These are phyloP conservation scores for Amyelois transitella DNA, from an alignment of 1,140 invertebrate genomes.

Conservation along the genomic window DNA sequence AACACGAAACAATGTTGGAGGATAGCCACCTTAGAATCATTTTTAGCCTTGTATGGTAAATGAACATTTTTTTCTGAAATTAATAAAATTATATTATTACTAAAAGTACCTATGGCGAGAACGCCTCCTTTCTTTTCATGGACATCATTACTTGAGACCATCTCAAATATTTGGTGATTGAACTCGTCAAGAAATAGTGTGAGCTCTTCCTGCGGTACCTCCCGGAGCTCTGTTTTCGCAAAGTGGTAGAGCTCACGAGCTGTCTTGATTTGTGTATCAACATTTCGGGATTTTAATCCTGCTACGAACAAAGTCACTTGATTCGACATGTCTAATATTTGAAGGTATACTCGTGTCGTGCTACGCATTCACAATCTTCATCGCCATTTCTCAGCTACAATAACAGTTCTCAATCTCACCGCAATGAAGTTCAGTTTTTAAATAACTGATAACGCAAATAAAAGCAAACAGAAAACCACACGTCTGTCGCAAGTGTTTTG, in stretches of 20 bases:
- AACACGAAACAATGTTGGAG: too few relatives aligned
- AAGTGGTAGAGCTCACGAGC: conserved; percentile 92
- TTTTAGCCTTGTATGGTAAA: background rate
- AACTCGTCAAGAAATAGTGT: conserved; percentile 95
- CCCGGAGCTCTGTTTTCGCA: conserved; percentile 93
- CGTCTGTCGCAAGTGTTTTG: background rate
- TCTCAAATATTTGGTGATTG: conserved; percentile 96
- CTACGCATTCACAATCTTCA: background rate
- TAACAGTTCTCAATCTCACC: too few relatives aligned
- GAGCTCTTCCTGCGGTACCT: conserved; percentile 93
- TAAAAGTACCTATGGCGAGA: conserved; percentile 91
- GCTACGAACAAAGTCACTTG: conserved; percentile 86
- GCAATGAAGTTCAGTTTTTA: too few relatives aligned
- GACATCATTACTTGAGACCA: conserved; percentile 94
- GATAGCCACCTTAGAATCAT: too few relatives aligned
- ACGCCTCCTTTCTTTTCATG: conserved; percentile 97
- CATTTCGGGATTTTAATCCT: conserved; percentile 91
- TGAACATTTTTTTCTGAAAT: background rate
- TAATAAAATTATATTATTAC: conserved; percentile 14
- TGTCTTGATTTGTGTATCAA: conserved; percentile 88
- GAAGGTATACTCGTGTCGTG: too few relatives aligned
- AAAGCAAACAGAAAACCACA: conserved; percentile 1
- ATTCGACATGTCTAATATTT: conserved; percentile 38
- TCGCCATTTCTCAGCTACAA: background rate
- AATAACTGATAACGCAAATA: conserved; percentile 9